Conservation (phyloP, 2,113 vertebrate species). For the Tupaia chinensis region DNA sequence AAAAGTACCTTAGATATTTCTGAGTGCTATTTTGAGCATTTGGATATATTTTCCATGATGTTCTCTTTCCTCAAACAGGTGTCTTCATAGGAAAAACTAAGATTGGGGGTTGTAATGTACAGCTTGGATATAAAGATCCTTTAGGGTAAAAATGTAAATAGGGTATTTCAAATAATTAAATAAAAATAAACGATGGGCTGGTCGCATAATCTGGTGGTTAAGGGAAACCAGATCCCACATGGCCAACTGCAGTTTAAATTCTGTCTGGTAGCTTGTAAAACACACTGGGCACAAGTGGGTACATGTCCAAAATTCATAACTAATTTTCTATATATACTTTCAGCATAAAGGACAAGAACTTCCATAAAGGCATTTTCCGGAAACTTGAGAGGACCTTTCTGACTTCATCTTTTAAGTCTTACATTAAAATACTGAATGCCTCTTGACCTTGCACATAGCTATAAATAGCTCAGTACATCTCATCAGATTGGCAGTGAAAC, state of each 20-base stretch:
- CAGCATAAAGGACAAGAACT: neutral
- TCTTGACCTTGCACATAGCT: neutral
- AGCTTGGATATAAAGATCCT: neutral
- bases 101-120: neutral
- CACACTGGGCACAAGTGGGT: no score
- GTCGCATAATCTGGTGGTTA: no score
- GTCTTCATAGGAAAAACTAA: conserved; percentile 17
- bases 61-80: neutral
- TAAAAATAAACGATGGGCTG: neutral
- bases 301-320: no score
- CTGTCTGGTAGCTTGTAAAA: no score
- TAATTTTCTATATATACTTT: neutral
- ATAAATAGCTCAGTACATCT: neutral
- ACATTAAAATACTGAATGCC: conserved; percentile 55
- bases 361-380: neutral
- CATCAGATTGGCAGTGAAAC: neutral
- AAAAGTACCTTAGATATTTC: neutral
- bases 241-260: no score
- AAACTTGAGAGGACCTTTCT: conserved; percentile 43
- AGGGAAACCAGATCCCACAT: no score
- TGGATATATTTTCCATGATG: neutral
- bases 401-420: conserved; percentile 46
- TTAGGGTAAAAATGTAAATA: neutral
- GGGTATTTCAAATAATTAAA: conserved; percentile 11
- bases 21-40: neutral